These are phyloP conservation scores for Eilema sororculum DNA, from an alignment of 2,888 invertebrate species.

Conservation along the genomic window DNA sequence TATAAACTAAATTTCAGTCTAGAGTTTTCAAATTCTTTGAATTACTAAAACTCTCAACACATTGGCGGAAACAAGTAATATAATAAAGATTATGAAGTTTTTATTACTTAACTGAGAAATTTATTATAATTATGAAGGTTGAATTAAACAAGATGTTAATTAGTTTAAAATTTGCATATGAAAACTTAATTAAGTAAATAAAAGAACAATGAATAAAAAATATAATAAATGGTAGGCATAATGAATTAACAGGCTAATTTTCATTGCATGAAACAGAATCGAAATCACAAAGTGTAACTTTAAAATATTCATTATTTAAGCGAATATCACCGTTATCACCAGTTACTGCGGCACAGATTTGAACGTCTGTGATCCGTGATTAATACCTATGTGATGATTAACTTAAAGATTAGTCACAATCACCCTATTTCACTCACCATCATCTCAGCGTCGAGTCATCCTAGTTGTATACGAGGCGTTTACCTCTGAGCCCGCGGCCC, in stretches of 20 bases:
- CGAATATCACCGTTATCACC: slow-evolving; percentile 7
- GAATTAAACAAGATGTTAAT: slow-evolving; percentile 24
- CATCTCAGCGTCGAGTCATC: no score
- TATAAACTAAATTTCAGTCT: slow-evolving; percentile 4
- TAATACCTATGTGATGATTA: neutral
- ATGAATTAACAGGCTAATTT: slow-evolving; percentile 19
- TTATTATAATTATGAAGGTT: slow-evolving; percentile 21
- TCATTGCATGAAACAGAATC: slow-evolving; percentile 14
- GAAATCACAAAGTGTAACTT: slow-evolving; percentile 26
- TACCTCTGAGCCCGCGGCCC: no score
- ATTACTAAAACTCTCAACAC: slow-evolving; percentile 5
- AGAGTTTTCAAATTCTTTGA: slow-evolving; percentile 14
- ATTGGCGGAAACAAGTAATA: slow-evolving; percentile 14
- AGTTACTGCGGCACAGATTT: neutral
- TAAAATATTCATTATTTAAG: slow-evolving; percentile 17
- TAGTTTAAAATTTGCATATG: slow-evolving; percentile 28
- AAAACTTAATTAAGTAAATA: slow-evolving; percentile 23
- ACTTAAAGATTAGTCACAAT: no score
- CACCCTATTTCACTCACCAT: no score
- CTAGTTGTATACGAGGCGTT: no score
- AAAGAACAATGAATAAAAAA: slow-evolving; percentile 29
- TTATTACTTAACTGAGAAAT: slow-evolving; percentile 25
- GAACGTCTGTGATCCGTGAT: neutral
- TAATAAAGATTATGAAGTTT: slow-evolving; percentile 14
- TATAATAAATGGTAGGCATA: slow-evolving; percentile 20